Base-by-base conservation (phyloP, 2,888 invertebrate genomes). In the Lutraria lutraria region DNA sequence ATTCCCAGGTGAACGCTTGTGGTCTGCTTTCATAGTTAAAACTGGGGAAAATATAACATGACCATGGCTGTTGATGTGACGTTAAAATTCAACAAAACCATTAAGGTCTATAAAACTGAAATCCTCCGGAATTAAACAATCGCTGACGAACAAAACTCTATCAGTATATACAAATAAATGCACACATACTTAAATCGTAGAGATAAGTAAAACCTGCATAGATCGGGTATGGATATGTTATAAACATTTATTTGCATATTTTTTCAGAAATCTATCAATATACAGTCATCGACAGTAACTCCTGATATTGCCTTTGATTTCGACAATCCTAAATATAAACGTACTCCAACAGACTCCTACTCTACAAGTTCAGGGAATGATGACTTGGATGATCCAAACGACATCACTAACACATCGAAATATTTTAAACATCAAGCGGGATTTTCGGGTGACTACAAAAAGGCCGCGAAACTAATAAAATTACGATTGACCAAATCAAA, bases 401-500 rank as follows among this genome's bases (percentile, higher is more conserved):
- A 60, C 12, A 10, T 54, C 16, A 60, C 31, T 25, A 85, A 79
- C 13, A 84, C 81, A 81, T 68, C 88, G 0, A 43, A 52, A 21
- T 79, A 85, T 19, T 72, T 76, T 21, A 88, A 82, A 53, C 60
- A 54, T n/a, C 53, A 60, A 53, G 56, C 72, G 3, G 31, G 29
- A 8, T 29, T 85, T 15, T 3, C 43, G 16, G 63, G 52, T 25
- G 84, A 88, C 29, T 83, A 79, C 52, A 89, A 63, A 25, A 89
- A 89, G 54, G 82, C 85, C 13, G 63, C 82, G 31, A 68, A 85
- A 34, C 72, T 85, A 0, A 87, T 88, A 15, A 89, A 88, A 29
- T 80, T 91, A 12, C 84, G 91, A 4, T 81, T 91, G 0, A 91
- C 91, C 21, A 91, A 89, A 43, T 89, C 91, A 13, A 86, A 72